These are phyloP conservation scores for Chromis chromis DNA, from an alignment of 2,797 vertebrate genomes.

Conservation along the genomic window DNA sequence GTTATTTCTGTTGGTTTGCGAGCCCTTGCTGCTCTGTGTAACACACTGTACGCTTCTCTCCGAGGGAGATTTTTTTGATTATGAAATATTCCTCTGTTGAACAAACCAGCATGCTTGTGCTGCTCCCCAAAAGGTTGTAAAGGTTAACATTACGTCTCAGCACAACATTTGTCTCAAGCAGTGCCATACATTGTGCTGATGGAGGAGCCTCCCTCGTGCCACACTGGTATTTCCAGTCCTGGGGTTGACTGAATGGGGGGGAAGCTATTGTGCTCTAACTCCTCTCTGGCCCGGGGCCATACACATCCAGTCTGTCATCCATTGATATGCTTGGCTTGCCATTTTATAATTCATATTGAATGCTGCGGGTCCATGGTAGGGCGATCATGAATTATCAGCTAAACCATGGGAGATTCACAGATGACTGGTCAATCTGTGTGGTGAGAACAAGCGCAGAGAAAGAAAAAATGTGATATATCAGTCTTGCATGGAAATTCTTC, in stretches of 20 bases:
- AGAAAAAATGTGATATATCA: slow-evolving; percentile 62
- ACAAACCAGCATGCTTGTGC: slow-evolving; percentile 59
- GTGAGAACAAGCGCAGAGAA: slow-evolving; percentile 64
- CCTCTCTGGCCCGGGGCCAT: slow-evolving; percentile 76
- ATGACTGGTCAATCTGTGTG: slow-evolving; percentile 81
- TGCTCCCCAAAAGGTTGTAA: slow-evolving; percentile 67
- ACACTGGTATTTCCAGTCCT: slow-evolving; percentile 79
- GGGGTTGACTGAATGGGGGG: slow-evolving; percentile 66
- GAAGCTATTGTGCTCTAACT: slow-evolving; percentile 75
- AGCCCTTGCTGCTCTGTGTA: slow-evolving; percentile 18
- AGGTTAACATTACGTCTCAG: slow-evolving; percentile 77
- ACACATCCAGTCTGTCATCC: slow-evolving; percentile 81
- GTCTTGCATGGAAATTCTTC: slow-evolving; percentile 61
- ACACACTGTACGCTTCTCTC: slow-evolving; percentile 31
- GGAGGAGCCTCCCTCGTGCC: slow-evolving; percentile 72
- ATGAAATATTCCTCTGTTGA: slow-evolving; percentile 56
- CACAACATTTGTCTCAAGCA: slow-evolving; percentile 74
- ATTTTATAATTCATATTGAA: slow-evolving; percentile 83
- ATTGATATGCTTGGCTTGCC: slow-evolving; percentile 83
- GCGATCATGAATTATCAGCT: slow-evolving; percentile 81
- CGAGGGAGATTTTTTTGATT: slow-evolving; percentile 37
- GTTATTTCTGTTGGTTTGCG: slow-evolving; percentile 20
- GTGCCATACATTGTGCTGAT: slow-evolving; percentile 76
- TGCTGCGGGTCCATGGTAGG: slow-evolving; percentile 74
- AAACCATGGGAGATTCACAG: slow-evolving; percentile 80